Evolutionary conservation across 2,888 invertebrate species (phyloP).

Genomic region (Leptura quadrifasciata): DNA sequence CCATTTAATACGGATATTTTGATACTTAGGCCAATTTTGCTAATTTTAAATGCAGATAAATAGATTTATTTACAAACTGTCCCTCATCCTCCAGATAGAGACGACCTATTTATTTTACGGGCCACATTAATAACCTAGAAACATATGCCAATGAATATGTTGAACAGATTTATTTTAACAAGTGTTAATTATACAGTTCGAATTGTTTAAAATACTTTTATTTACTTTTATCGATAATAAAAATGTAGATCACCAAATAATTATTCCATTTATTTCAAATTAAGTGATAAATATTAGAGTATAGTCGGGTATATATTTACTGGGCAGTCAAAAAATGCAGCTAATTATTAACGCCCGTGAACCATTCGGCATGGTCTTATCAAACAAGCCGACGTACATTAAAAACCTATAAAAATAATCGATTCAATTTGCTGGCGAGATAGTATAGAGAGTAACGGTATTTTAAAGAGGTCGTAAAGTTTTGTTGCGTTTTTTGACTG

Average conservation of each 20-base stretch:
- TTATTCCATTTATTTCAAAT: too few relatives aligned
- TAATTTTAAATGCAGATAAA: conserved; percentile 11
- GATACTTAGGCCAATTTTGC: conserved; percentile 7
- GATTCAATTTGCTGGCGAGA: too few relatives aligned
- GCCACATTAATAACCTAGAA: neutral
- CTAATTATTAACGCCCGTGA: too few relatives aligned
- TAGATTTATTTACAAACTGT: conserved; percentile 12
- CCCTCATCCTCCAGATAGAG: neutral
- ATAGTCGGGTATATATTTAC: too few relatives aligned
- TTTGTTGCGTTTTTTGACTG: too few relatives aligned
- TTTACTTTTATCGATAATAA: conserved; percentile 3
- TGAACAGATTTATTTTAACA: conserved; percentile 17
- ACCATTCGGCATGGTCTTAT: too few relatives aligned
- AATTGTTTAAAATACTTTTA: conserved; percentile 2
- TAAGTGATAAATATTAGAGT: too few relatives aligned
- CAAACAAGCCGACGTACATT: too few relatives aligned
- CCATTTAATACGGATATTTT: conserved; percentile 28
- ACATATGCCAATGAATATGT: conserved; percentile 13
- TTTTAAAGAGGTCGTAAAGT: too few relatives aligned
- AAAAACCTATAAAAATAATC: too few relatives aligned
- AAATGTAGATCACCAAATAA: neutral
- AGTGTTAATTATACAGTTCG: neutral
- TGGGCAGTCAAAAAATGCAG: too few relatives aligned
- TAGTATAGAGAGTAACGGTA: too few relatives aligned
- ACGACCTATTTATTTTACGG: neutral